Evolutionary conservation across 1,140 invertebrate genomes (phyloP).

Genomic region (Thrips palmi): DNA sequence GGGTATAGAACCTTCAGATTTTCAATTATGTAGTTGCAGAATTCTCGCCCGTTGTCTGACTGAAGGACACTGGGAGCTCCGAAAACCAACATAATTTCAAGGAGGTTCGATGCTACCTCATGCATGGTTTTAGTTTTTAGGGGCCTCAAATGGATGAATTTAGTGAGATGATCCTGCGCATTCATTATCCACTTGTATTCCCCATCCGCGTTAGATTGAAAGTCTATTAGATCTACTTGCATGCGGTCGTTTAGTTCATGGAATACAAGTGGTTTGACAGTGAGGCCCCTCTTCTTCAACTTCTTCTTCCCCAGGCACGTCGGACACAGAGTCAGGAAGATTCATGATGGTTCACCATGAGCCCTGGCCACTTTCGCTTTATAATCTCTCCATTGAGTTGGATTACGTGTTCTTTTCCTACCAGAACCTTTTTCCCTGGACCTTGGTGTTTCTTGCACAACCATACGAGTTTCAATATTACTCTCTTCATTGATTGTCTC

Average conservation of each 20-base stretch:
- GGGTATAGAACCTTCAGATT: constrained; percentile 19
- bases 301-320: constrained; percentile 4
- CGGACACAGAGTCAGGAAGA: constrained; percentile 9
- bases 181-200: constrained; percentile 20
- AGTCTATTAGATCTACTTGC: constrained; percentile 16
- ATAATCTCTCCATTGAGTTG: no score
- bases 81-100: constrained; percentile 19
- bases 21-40: constrained; percentile 18
- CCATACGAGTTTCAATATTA: no score
- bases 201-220: constrained; percentile 13
- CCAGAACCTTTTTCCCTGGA: no score
- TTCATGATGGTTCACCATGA: no score
- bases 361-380: no score
- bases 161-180: constrained; percentile 24
- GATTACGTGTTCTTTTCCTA: no score
- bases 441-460: no score
- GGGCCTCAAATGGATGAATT: constrained; percentile 16
- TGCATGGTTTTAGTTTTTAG: constrained; percentile 16
- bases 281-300: constrained; percentile 17
- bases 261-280: constrained; percentile 19
- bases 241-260: constrained; percentile 21
- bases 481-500: no score
- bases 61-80: constrained; percentile 16
- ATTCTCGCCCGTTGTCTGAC: constrained; percentile 16
- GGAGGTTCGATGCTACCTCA: constrained; percentile 14